A percentile compares a stretch with the other conserved stretches of the same genome.
phyloP scores from a whole-genome alignment of 2,113 vertebrate species.

The Dermatemys mawii region DNA sequence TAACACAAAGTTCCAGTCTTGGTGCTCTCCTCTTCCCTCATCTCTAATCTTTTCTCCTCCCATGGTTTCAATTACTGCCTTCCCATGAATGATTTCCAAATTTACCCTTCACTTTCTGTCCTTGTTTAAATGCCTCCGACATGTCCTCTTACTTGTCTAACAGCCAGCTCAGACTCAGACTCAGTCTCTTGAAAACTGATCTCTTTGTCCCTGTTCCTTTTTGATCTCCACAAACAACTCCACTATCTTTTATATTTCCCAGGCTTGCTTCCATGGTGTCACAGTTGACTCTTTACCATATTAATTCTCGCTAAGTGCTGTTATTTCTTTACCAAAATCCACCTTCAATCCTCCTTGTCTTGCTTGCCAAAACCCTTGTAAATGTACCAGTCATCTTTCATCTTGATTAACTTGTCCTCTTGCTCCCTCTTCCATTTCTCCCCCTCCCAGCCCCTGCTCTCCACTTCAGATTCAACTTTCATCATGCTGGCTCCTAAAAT shows the following conservation, averaged over 20 bases:
- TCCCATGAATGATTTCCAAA: not conserved
- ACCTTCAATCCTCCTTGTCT: not conserved
- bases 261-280: accelerated
- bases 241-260: not conserved
- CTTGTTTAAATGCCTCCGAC: not conserved
- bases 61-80: not conserved
- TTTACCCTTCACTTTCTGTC: not conserved
- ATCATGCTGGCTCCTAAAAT: not conserved
- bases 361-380: not conserved
- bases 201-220: not conserved
- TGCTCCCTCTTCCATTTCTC: not conserved
- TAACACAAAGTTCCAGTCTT: not conserved
- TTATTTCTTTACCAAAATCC: not conserved
- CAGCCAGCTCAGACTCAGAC: not conserved
- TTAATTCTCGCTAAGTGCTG: accelerated
- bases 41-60: not conserved
- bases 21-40: not conserved
- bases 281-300: not conserved
- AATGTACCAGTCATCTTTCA: not conserved
- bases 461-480: not conserved
- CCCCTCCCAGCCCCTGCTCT: not conserved
- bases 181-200: not conserved
- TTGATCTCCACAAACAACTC: not conserved
- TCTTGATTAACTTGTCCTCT: not conserved
- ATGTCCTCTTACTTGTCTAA: not conserved